phyloP scores from a whole-genome alignment of 2,797 vertebrate species.

The Chromis chromis region DNA sequence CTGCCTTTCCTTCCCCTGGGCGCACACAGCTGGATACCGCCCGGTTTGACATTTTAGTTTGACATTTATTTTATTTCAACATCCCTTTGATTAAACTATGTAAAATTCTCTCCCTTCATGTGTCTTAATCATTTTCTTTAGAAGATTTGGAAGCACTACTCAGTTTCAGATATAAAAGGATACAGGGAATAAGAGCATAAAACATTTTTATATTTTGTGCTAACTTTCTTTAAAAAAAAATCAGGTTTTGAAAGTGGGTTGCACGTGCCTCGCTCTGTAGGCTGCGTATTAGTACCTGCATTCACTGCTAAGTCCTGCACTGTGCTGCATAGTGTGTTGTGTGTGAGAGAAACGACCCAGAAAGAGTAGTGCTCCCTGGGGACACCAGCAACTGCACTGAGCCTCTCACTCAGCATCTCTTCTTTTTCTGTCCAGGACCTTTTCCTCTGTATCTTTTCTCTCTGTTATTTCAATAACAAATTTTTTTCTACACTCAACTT shows the following conservation, averaged over 20 bases:
- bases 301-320: slow-evolving; percentile 41
- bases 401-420: slow-evolving; percentile 30
- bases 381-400: slow-evolving; percentile 71
- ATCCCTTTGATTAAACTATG: slow-evolving; percentile 52
- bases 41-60: slow-evolving; percentile 72
- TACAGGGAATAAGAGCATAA: background rate
- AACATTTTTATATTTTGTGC: background rate
- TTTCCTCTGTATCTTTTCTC: slow-evolving; percentile 11
- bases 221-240: background rate
- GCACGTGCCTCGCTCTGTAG: background rate
- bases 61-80: slow-evolving; percentile 67
- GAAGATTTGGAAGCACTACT: slow-evolving; percentile 16
- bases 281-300: slow-evolving; percentile 31
- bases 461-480: slow-evolving; percentile 12
- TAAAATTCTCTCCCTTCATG: slow-evolving; percentile 28
- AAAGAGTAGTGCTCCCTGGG: slow-evolving; percentile 68
- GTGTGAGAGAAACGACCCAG: slow-evolving; percentile 71
- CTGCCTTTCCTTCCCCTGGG: slow-evolving; percentile 42
- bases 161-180: slow-evolving; percentile 30
- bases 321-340: slow-evolving; percentile 61
- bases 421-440: slow-evolving; percentile 23
- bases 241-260: background rate
- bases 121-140: slow-evolving; percentile 19
- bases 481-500: background rate
- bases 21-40: slow-evolving; percentile 55